Evolutionary conservation across 2,888 invertebrate genomes (phyloP).

Genomic region (Erannis defoliaria): DNA sequence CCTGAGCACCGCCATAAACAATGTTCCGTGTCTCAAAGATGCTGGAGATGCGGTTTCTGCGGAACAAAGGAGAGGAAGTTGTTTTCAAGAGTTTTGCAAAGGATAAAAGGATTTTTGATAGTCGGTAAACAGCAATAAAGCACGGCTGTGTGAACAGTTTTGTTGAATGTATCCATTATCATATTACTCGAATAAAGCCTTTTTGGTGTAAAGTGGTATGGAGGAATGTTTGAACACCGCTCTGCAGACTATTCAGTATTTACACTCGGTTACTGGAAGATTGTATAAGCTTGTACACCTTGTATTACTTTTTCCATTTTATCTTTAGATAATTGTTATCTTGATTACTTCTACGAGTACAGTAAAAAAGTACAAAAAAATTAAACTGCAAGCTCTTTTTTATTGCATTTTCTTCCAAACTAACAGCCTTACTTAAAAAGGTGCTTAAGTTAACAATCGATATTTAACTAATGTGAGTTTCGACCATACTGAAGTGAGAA

Average conservation of each 20-base stretch:
- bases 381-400: too few relatives aligned
- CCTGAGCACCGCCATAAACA: slow-evolving; percentile 29
- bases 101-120: slow-evolving; percentile 65
- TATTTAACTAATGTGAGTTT: too few relatives aligned
- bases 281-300: too few relatives aligned
- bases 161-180: slow-evolving; percentile 44
- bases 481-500: too few relatives aligned
- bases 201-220: slow-evolving; percentile 38
- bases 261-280: too few relatives aligned
- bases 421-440: too few relatives aligned
- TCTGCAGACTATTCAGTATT: background rate
- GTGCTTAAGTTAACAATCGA: too few relatives aligned
- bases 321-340: too few relatives aligned
- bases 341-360: too few relatives aligned
- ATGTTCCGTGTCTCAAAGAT: slow-evolving; percentile 28
- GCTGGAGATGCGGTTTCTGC: slow-evolving; percentile 60
- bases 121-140: slow-evolving; percentile 49
- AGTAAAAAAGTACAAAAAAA: too few relatives aligned
- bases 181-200: slow-evolving; percentile 39
- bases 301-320: too few relatives aligned
- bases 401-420: too few relatives aligned
- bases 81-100: slow-evolving; percentile 70
- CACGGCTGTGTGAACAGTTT: slow-evolving; percentile 40
- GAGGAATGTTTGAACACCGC: slow-evolving; percentile 13
- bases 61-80: slow-evolving; percentile 80